Evolutionary conservation across 2,888 invertebrate genomes (phyloP).

Genomic region (Dolomedes plantarius): DNA sequence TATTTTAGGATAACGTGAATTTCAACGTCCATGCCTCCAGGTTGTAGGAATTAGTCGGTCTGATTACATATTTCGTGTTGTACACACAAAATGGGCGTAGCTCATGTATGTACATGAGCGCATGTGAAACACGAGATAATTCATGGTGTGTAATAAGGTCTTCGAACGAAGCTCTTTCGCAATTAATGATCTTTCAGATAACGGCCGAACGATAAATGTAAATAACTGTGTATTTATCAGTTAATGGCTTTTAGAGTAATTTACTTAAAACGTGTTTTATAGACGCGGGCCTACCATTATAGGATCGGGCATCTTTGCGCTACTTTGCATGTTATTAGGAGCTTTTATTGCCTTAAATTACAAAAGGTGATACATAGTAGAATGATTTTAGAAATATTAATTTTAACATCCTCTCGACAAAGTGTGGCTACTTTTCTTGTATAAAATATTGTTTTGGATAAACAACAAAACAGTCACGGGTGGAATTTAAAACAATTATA

Average conservation of each 20-base stretch:
- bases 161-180: neutral
- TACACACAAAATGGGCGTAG: neutral
- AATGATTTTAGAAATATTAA: no score
- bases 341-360: no score
- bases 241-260: neutral
- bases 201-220: neutral
- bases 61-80: slow-evolving; percentile 12
- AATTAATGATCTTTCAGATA: neutral
- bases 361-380: no score
- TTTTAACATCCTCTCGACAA: no score
- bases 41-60: neutral
- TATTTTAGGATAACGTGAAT: slow-evolving; percentile 1
- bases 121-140: neutral
- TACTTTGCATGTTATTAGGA: no score
- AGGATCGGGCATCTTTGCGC: no score
- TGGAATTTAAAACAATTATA: no score
- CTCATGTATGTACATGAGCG: neutral
- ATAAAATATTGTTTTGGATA: no score
- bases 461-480: no score
- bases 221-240: neutral
- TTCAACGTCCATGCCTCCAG: neutral
- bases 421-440: no score
- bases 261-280: neutral
- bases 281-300: no score
- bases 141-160: neutral